Evolutionary conservation across 1,140 invertebrate species (phyloP).

Genomic region (Camponotus pennsylvanicus): DNA sequence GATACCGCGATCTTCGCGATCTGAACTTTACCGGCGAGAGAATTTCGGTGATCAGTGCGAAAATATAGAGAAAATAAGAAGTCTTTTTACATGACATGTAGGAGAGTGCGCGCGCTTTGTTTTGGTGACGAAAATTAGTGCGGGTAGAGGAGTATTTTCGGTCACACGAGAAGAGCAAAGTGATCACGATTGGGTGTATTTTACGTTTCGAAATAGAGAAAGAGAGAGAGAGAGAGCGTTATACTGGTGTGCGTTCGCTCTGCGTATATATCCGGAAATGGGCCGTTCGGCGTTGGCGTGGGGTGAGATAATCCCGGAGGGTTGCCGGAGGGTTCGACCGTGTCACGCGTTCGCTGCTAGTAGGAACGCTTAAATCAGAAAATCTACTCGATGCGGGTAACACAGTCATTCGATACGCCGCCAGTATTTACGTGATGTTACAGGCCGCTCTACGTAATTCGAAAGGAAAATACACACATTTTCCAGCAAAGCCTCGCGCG

Average conservation of each 20-base stretch:
- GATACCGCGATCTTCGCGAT: slow-evolving; percentile 9
- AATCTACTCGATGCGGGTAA: slow-evolving; percentile 62
- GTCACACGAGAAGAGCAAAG: slow-evolving; percentile 13
- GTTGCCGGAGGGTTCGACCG: slow-evolving; percentile 68
- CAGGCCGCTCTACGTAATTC: slow-evolving; percentile 18
- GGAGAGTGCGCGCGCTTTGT: slow-evolving; percentile 20
- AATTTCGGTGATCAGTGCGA: background rate
- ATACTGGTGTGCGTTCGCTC: slow-evolving; percentile 29
- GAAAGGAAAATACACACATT: slow-evolving; percentile 44
- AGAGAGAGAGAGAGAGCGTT: slow-evolving; percentile 10
- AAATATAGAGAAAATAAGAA: background rate
- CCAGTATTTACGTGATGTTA: slow-evolving; percentile 43
- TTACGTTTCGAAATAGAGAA: background rate
- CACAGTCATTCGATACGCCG: slow-evolving; percentile 55
- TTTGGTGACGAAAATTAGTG: slow-evolving; percentile 23
- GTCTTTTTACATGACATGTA: background rate
- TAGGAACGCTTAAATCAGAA: slow-evolving; percentile 60
- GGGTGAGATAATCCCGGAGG: slow-evolving; percentile 69
- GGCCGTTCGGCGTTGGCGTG: slow-evolving; percentile 53
- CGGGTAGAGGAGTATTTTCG: slow-evolving; percentile 24
- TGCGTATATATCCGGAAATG: slow-evolving; percentile 67
- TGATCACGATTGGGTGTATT: slow-evolving; percentile 26
- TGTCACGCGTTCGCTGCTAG: slow-evolving; percentile 57
- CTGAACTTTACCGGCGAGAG: background rate
- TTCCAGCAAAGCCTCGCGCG: background rate